A percentile compares a stretch with the other conserved stretches of the same genome.
Conservation (phyloP, 1,140 invertebrate genomes). For the Lanistes nyassanus region DNA sequence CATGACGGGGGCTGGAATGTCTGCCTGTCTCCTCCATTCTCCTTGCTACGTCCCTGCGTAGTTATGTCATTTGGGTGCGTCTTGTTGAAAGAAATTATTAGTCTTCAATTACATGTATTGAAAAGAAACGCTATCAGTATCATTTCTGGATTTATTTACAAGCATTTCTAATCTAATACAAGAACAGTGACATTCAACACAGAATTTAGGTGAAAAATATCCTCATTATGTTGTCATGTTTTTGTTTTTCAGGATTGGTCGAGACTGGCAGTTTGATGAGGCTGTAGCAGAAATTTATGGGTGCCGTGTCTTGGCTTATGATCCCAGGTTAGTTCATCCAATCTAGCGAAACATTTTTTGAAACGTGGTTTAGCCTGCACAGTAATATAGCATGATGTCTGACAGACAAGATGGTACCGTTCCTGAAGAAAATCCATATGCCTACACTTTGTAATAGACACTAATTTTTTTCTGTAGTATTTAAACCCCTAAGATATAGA, state of each 20-base stretch:
- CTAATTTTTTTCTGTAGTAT: not conserved
- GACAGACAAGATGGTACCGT: too few relatives aligned
- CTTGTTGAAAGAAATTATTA: not conserved
- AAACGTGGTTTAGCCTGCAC: too few relatives aligned
- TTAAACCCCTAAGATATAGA: too few relatives aligned
- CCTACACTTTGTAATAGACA: not conserved
- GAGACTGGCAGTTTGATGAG: slow-evolving; percentile 55
- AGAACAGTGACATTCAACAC: too few relatives aligned
- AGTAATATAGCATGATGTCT: too few relatives aligned
- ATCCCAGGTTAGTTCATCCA: slow-evolving; percentile 43
- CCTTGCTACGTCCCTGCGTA: slow-evolving; percentile 31
- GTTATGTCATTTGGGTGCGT: slow-evolving; percentile 36
- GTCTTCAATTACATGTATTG: not conserved
- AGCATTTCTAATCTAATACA: too few relatives aligned
- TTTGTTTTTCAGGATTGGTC: slow-evolving; percentile 43
- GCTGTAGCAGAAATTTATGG: slow-evolving; percentile 45
- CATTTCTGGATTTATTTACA: too few relatives aligned
- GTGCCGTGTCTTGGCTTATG: slow-evolving; percentile 49
- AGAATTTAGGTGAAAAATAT: not conserved
- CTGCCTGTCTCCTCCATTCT: slow-evolving; percentile 49
- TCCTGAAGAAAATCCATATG: not conserved
- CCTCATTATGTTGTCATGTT: not conserved
- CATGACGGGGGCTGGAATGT: slow-evolving; percentile 57
- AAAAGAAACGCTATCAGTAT: not conserved
- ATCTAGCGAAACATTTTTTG: too few relatives aligned